Base-by-base conservation (phyloP, 2,113 vertebrate genomes). In the Carlito syrichta region DNA sequence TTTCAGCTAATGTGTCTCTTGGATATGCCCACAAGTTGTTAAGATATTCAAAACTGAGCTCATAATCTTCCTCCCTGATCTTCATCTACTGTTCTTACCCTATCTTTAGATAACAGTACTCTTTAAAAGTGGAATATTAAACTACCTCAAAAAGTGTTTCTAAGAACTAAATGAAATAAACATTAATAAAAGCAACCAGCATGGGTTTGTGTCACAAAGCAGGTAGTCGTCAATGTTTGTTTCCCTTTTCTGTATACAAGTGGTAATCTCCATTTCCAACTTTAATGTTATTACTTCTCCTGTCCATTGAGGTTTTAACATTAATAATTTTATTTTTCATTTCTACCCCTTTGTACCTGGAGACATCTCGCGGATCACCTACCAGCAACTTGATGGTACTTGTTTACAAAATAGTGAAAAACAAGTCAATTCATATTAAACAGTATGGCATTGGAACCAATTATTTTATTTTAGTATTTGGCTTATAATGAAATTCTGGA, bases 131-230 rank as follows among this genome's bases (percentile, higher is more conserved):
- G 23, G 54, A 35, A 38, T 83, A 82, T 86, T 92, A 83, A 78
- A 93, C 81, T 73, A 86, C 23, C 22, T 73, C 56, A 81, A 90
- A 95, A 86, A 96, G 60, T 90, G 43, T 25, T 50, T 92, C 79
- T 89, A 38, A 95, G 30, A 89, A 90, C 86, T 90, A 90, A 74
- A 14, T 60, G 6, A 93, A 8, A 92, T 38, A 92, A 92, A 89
- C 23, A 66, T 52, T 73, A 94, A 90, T 32, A 90, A 78, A 45
- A 77, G 54, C 43, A 91, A 7, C 19, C 81, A 54, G 66, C 40
- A 87, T 23, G 43, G 58, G n/a, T 45, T 50, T 89, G 30, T 45
- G 62, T 86, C 63, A 89, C 11, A 45, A 90, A 96, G n/a, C 17
- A 56, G 60, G n/a, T 38, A 74, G 30, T 74, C 76, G 90, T 45